Conservation (phyloP, 2,888 invertebrate species). For the Ecdyonurus torrentis region DNA sequence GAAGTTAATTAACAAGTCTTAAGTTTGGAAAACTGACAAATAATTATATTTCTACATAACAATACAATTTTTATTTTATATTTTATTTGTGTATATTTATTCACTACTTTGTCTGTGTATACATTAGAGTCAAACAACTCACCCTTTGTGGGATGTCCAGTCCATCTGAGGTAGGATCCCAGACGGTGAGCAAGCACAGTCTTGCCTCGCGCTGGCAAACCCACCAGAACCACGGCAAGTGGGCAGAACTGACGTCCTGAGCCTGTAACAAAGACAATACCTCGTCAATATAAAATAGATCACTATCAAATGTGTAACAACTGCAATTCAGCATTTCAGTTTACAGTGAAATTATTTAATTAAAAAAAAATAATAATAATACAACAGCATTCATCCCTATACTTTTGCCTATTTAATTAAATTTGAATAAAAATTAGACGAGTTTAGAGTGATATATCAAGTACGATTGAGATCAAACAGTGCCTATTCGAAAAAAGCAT, state of each 20-base stretch:
- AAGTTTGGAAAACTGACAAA: slow-evolving; percentile 3
- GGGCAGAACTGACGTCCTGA: slow-evolving; percentile 40
- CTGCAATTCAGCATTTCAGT: no score
- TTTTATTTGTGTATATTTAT: slow-evolving; percentile 3
- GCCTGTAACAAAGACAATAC: no score
- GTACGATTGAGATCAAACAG: no score
- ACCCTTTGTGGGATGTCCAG: slow-evolving; percentile 73
- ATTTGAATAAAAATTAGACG: no score
- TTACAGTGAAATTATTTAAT: no score
- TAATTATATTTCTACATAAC: slow-evolving; percentile 3
- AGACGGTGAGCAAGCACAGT: slow-evolving; percentile 75
- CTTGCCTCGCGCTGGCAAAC: slow-evolving; percentile 83
- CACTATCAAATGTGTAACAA: no score
- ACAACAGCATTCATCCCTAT: no score
- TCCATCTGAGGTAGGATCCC: slow-evolving; percentile 78
- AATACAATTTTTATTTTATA: not conserved
- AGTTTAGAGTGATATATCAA: no score
- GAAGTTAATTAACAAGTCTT: not conserved
- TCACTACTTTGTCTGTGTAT: not conserved
- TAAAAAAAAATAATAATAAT: no score
- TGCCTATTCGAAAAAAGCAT: no score
- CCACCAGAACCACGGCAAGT: slow-evolving; percentile 73
- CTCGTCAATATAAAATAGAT: no score
- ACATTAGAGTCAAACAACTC: slow-evolving; percentile 15
- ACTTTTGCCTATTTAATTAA: no score